Conservation (phyloP, 2,797 vertebrate genomes). For the Alca torda region DNA sequence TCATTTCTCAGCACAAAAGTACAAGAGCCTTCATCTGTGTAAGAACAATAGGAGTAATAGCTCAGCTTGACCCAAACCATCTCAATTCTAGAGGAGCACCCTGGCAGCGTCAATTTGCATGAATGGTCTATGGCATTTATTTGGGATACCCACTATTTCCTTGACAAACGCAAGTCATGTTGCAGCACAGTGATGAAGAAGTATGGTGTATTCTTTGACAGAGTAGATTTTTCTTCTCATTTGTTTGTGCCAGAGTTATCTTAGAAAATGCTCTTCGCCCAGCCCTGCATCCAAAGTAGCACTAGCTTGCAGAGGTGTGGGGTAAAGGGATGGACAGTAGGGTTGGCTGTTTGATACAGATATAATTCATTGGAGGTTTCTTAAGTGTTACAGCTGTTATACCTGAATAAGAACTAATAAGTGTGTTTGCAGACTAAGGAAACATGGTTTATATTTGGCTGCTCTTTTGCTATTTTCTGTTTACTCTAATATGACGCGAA, state of each 20-base stretch:
- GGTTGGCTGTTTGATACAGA: not conserved
- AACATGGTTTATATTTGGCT: not conserved
- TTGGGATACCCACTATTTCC: constrained; percentile 42
- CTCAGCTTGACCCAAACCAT: not conserved
- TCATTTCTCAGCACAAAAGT: not conserved
- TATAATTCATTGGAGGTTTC: not conserved
- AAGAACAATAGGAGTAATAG: not conserved
- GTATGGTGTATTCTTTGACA: not conserved
- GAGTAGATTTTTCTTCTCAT: constrained; percentile 17
- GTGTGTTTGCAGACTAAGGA: not conserved
- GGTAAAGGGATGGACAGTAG: not conserved
- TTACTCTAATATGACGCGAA: not conserved
- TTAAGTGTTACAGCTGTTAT: not conserved
- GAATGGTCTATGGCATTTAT: constrained; percentile 23
- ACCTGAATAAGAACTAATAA: not conserved
- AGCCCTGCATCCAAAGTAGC: not conserved
- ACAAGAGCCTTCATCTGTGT: not conserved
- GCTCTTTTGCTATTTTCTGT: not conserved
- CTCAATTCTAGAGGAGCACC: not conserved
- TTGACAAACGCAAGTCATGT: constrained; percentile 24
- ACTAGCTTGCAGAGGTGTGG: not conserved
- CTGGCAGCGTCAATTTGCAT: not conserved
- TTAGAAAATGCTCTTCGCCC: not conserved
- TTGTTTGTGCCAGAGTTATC: not conserved
- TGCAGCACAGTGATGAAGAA: constrained; percentile 28